Evolutionary conservation across 2,888 invertebrate genomes (phyloP).

Genomic region (Drosophila colorata): DNA sequence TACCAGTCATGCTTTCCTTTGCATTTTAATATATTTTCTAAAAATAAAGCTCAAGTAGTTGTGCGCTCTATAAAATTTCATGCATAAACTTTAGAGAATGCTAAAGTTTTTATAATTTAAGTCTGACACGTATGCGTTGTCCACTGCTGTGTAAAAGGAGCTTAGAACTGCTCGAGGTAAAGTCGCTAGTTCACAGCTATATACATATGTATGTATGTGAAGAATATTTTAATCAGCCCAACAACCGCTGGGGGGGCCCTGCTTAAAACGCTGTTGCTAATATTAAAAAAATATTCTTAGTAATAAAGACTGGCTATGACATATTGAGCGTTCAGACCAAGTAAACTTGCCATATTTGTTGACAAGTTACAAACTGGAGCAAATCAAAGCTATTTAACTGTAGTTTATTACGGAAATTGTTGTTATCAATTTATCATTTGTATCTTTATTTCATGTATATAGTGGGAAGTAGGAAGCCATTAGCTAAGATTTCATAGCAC

Average conservation of each 20-base stretch:
- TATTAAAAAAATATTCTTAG: conserved; percentile 25
- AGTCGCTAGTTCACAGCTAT: conserved; percentile 24
- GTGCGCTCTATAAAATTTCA: conserved; percentile 76
- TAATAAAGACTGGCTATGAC: neutral
- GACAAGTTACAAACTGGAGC: neutral
- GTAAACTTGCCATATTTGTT: neutral
- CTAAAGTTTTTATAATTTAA: conserved; percentile 80
- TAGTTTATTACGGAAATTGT: too few species aligned
- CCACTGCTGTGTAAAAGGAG: conserved; percentile 42
- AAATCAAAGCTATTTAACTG: too few species aligned
- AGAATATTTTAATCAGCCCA: conserved; percentile 10
- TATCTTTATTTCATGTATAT: too few species aligned
- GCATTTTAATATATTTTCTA: conserved; percentile 58
- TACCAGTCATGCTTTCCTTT: conserved; percentile 28
- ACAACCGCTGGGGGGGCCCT: conserved; percentile 5
- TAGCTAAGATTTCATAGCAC: too few species aligned
- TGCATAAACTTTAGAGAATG: conserved; percentile 79
- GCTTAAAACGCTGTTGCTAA: conserved; percentile 35
- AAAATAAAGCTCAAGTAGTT: conserved; percentile 71
- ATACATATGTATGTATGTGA: conserved; percentile 16
- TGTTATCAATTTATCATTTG: too few species aligned
- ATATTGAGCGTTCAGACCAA: neutral
- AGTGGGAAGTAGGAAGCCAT: too few species aligned
- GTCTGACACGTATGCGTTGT: conserved; percentile 73
- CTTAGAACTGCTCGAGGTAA: conserved; percentile 56